These are phyloP conservation scores for Emys orbicularis DNA, from an alignment of 2,797 vertebrate genomes.

Conservation along the genomic window DNA sequence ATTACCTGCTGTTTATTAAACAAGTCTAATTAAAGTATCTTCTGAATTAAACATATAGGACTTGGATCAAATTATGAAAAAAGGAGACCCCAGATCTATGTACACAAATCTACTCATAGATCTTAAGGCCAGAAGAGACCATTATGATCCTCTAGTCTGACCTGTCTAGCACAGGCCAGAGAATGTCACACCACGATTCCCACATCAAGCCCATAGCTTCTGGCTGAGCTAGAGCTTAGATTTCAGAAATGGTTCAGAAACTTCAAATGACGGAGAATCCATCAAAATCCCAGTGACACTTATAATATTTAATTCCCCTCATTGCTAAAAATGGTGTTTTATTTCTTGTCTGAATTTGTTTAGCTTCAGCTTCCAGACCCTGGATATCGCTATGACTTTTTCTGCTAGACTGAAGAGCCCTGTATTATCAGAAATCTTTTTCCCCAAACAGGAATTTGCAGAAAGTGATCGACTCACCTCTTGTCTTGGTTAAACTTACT, in stretches of 20 bases:
- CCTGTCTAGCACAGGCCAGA: neutral
- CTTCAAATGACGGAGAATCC: rapidly evolving
- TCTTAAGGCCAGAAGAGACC: neutral
- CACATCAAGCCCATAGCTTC: rapidly evolving
- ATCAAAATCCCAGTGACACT: neutral
- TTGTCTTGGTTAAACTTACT: neutral
- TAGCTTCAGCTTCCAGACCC: neutral
- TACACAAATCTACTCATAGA: neutral
- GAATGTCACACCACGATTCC: rapidly evolving
- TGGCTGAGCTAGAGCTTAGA: neutral
- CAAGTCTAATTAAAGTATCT: neutral
- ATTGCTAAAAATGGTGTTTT: neutral
- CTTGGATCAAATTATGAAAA: neutral
- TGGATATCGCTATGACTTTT: neutral
- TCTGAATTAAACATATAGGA: neutral
- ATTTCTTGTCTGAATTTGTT: neutral
- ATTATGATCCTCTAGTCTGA: neutral
- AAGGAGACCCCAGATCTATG: neutral
- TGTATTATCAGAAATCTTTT: neutral
- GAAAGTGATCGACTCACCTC: neutral
- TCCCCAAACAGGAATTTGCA: neutral
- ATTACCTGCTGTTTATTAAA: neutral
- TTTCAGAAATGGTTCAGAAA: neutral
- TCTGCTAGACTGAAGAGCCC: neutral
- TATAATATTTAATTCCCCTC: neutral